phyloP scores from a whole-genome alignment of 1,140 invertebrate species.

The Tetramorium simillimum region DNA sequence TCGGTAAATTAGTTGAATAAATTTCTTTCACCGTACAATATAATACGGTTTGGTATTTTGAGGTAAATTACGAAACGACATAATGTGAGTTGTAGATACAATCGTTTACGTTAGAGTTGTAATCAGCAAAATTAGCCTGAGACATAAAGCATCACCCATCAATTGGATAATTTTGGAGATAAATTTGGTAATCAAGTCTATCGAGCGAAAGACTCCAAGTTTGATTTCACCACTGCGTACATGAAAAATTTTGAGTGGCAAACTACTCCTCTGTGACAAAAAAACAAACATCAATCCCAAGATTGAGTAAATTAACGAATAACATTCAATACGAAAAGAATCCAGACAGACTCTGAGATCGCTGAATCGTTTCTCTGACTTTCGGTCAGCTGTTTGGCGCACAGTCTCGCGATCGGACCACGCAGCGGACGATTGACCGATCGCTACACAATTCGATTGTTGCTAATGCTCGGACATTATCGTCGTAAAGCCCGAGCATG shows the following conservation, averaged over 20 bases:
- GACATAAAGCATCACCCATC: not conserved
- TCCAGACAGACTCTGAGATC: not conserved
- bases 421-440: not conserved
- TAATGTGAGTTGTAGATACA: not conserved
- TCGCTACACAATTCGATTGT: no score
- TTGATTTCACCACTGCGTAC: not conserved
- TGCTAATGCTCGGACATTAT: no score
- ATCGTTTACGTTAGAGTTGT: not conserved
- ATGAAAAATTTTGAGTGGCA: not conserved
- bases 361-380: slow-evolving; percentile 5
- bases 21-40: not conserved
- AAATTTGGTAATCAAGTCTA: not conserved
- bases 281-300: not conserved
- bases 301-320: not conserved
- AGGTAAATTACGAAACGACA: not conserved
- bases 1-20: not conserved
- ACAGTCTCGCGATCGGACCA: not conserved
- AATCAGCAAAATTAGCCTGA: not conserved
- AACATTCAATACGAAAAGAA: not conserved
- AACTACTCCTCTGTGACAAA: not conserved
- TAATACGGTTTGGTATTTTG: not conserved
- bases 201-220: not conserved
- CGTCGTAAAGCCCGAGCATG: no score
- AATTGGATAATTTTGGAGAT: not conserved
- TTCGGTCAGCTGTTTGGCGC: slow-evolving; percentile 49